Conservation (phyloP, 2,888 invertebrate species). For the Watsonalla binaria region DNA sequence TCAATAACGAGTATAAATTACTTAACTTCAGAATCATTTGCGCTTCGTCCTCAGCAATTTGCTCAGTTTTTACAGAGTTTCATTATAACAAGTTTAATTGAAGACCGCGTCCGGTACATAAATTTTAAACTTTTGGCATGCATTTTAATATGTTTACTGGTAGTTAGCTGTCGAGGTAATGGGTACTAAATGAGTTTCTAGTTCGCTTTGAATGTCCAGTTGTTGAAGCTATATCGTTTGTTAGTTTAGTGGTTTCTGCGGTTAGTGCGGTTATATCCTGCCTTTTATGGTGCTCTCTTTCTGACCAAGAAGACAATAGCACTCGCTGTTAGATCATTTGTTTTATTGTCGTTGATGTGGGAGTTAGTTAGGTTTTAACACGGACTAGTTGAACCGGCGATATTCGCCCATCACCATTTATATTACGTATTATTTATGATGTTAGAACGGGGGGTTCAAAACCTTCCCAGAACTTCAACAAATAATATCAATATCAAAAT, state of each 20-base stretch:
- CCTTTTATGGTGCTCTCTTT: constrained; percentile 6
- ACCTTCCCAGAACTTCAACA: too few species aligned
- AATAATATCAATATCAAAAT: too few species aligned
- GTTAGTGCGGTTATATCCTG: constrained; percentile 6
- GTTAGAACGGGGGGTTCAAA: too few species aligned
- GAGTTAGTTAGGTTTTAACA: too few species aligned
- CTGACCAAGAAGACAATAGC: too few species aligned
- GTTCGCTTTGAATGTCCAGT: constrained; percentile 43
- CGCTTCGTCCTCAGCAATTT: constrained; percentile 60
- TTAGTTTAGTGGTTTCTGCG: neutral
- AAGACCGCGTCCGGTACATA: constrained; percentile 71
- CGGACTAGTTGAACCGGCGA: too few species aligned
- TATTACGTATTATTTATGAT: too few species aligned
- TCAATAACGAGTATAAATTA: too few species aligned
- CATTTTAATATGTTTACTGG: constrained; percentile 70
- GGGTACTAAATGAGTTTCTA: constrained; percentile 59
- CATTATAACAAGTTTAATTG: constrained; percentile 75
- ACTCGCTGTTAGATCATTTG: too few species aligned
- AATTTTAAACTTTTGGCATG: constrained; percentile 73
- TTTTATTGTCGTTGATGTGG: too few species aligned
- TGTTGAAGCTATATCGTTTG: constrained; percentile 25
- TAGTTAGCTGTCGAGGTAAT: constrained; percentile 56
- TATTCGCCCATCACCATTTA: too few species aligned
- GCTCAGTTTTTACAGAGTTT: constrained; percentile 66
- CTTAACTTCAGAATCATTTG: constrained; percentile 69